Base-by-base conservation (phyloP, 2,888 invertebrate genomes). In the Gisinianus flammeolus region DNA sequence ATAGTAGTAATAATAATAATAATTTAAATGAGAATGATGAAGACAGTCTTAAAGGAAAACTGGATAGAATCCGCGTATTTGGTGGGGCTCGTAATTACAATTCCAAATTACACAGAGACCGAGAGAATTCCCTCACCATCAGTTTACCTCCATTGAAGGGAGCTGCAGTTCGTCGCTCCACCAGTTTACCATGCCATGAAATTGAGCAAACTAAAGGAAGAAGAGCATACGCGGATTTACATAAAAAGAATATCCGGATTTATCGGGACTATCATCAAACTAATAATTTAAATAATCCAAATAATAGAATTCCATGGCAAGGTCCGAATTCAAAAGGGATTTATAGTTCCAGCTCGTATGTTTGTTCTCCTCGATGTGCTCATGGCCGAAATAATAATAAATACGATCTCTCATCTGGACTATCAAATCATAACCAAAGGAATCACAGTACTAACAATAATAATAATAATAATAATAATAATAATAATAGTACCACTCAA, bases 301-400 rank as follows among this genome's bases (percentile, higher is more conserved):
- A 62, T 62, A 6, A 26, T 6, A 22, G 26, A 62, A 8, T 26
- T 62, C 62, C 62, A 10, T 62, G 62, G 62, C 62, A 62, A 26
- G 62, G 62, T 26, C 62, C 62, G 16, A 62, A 62, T 26, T 62
- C 62, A 16, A 62, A 62, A 62, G 62, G 62, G 10, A 62, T 62
- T 62, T 62, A 62, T 10, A 62, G 62, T 62, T n/a, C n/a, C n/a
- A n/a, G n/a, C n/a, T n/a, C n/a, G n/a, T n/a, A n/a, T n/a, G n/a
- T n/a, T n/a, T n/a, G n/a, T n/a, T n/a, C n/a, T n/a, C n/a, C n/a
- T n/a, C n/a, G n/a, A n/a, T n/a, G n/a, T n/a, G n/a, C n/a, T n/a
- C n/a, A n/a, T n/a, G n/a, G n/a, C n/a, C n/a, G n/a, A n/a, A n/a
- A n/a, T n/a, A n/a, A n/a, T n/a, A n/a, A n/a, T n/a, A n/a, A n/a